Evolutionary conservation across 2,888 invertebrate genomes (phyloP).

Genomic region (Tachina grossa): DNA sequence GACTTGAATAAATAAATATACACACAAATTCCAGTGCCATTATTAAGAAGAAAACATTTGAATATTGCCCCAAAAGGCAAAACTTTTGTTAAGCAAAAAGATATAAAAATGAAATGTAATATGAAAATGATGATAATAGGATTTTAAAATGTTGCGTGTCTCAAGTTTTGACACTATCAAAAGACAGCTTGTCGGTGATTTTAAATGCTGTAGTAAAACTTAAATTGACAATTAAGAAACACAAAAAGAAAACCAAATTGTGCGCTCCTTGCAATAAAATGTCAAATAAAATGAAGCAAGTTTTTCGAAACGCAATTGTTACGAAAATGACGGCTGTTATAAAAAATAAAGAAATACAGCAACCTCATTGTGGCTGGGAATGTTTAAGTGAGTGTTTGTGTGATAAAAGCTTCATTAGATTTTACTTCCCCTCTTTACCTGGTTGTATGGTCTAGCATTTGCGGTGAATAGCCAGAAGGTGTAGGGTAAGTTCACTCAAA

Average conservation of each 20-base stretch:
- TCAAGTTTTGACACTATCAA: conserved; percentile 68
- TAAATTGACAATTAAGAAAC: conserved; percentile 69
- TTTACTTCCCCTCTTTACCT: background rate
- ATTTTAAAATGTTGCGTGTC: conserved; percentile 53
- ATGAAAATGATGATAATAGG: conserved; percentile 48
- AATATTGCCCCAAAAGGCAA: conserved; percentile 57
- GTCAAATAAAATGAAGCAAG: conserved; percentile 31
- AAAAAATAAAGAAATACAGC: too few species aligned
- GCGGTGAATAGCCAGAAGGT: conserved; percentile 24
- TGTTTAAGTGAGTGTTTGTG: too few species aligned
- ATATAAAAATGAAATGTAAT: conserved; percentile 44
- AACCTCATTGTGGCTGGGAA: background rate
- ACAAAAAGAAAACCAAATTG: conserved; percentile 20
- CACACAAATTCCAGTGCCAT: background rate
- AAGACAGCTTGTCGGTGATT: conserved; percentile 67
- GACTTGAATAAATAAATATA: background rate
- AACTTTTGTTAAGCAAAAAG: conserved; percentile 7
- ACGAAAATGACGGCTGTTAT: conserved; percentile 12
- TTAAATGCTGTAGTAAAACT: conserved; percentile 49
- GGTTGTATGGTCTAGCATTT: background rate
- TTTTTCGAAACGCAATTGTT: conserved; percentile 41
- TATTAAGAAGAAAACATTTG: conserved; percentile 34
- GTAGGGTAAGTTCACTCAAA: conserved; percentile 40
- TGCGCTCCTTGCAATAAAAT: conserved; percentile 19
- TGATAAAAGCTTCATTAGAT: too few species aligned